Percentiles rank a stretch among this genome's conserved stretches.
Evolutionary conservation across 2,797 vertebrate species (phyloP).

Genomic region (Acanthornis magna): DNA sequence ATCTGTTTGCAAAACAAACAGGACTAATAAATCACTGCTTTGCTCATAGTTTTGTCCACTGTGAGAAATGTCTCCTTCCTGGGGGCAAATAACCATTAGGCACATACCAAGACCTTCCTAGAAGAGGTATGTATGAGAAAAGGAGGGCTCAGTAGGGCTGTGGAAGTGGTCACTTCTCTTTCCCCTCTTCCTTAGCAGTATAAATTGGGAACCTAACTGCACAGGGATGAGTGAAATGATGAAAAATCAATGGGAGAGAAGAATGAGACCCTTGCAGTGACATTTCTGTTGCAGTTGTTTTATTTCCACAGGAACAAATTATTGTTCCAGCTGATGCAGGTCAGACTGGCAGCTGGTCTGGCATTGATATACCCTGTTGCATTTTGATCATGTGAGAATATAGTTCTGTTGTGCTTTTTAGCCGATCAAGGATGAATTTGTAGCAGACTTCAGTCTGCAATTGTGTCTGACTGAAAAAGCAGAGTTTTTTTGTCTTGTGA

Average conservation of each 20-base stretch:
- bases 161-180: background rate
- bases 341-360: background rate
- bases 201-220: background rate
- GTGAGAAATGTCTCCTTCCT: background rate
- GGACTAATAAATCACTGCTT: background rate
- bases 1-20: constrained; percentile 10
- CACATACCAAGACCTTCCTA: background rate
- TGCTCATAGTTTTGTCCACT: background rate
- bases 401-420: background rate
- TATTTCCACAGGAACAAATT: background rate
- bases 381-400: background rate
- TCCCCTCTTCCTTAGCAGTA: background rate
- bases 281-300: background rate
- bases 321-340: background rate
- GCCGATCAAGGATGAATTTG: background rate
- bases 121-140: background rate
- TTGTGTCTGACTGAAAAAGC: background rate
- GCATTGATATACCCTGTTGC: background rate
- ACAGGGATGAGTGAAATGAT: background rate
- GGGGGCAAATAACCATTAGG: background rate
- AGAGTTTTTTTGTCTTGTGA: background rate
- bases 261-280: background rate
- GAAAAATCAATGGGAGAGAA: background rate
- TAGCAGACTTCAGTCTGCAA: background rate
- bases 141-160: background rate